Evolutionary conservation across 2,113 vertebrate species (phyloP).

Genomic region (Myiagra hebetior): DNA sequence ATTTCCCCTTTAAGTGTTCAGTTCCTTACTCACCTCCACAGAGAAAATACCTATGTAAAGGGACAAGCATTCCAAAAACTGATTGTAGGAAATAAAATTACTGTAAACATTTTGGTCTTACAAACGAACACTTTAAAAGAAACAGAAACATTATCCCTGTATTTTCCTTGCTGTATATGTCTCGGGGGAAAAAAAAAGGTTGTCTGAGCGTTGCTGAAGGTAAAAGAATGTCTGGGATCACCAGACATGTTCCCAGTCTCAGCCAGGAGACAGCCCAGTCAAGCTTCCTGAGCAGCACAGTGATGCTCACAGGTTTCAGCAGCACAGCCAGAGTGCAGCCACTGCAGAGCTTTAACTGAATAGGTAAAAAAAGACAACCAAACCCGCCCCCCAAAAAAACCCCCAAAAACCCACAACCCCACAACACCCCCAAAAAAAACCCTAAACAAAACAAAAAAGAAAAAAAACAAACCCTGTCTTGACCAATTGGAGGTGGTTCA

Average conservation of each 20-base stretch:
- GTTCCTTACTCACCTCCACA: not conserved
- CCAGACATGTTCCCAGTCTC: not conserved
- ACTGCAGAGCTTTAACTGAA: not conserved
- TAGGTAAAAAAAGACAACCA: not conserved
- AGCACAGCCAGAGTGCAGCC: not conserved
- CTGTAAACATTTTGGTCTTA: not conserved
- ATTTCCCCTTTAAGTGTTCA: not conserved
- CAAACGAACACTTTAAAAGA: not conserved
- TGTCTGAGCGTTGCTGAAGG: not conserved
- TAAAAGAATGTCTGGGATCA: not conserved
- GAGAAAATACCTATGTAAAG: not conserved
- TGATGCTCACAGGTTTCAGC: not conserved
- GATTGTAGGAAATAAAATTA: not conserved
- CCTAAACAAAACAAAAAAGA: not conserved
- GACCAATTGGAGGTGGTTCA: not conserved
- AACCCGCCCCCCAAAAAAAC: no score
- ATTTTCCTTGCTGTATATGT: not conserved
- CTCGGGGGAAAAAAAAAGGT: not conserved
- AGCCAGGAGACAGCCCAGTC: not conserved
- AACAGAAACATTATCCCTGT: not conserved
- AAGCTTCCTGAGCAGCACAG: not conserved
- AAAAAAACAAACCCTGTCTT: not conserved
- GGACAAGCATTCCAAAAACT: not conserved
- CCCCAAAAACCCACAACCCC: no score
- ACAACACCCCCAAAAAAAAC: no score